phyloP scores from a whole-genome alignment of 2,888 invertebrate genomes.

The Tinea pellionella region DNA sequence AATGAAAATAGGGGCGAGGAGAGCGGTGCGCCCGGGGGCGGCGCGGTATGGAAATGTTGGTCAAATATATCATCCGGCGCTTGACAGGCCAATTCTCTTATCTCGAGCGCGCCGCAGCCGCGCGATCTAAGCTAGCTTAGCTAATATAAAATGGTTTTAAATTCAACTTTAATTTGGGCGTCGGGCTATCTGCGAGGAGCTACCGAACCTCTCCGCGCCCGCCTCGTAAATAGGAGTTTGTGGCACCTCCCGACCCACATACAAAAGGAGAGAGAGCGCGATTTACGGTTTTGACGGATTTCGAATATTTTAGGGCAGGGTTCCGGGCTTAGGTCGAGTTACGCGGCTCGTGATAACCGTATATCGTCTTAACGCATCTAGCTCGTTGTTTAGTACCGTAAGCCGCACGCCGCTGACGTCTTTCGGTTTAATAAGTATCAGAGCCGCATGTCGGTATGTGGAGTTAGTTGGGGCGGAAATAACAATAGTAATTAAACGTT shows the following conservation, averaged over 20 bases:
- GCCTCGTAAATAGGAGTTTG: conserved; percentile 46
- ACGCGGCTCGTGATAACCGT: conserved; percentile 24
- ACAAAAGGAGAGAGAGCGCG: conserved; percentile 53
- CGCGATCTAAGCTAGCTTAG: conserved; percentile 69
- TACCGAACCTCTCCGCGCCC: conserved; percentile 29
- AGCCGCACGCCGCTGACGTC: neutral
- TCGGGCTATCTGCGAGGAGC: conserved; percentile 40
- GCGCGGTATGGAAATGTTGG: conserved; percentile 84
- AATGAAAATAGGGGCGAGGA: conserved; percentile 57
- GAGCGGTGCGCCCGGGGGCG: conserved; percentile 31
- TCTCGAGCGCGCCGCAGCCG: conserved; percentile 73
- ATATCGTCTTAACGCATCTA: conserved; percentile 20
- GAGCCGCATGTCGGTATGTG: neutral
- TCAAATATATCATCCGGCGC: conserved; percentile 90
- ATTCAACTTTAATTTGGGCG: conserved; percentile 64
- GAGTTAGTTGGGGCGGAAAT: conserved; percentile 1
- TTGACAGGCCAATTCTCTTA: conserved; percentile 92
- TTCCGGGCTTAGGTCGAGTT: conserved; percentile 41
- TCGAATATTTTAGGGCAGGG: conserved; percentile 51
- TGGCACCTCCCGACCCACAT: conserved; percentile 33
- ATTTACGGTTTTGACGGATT: conserved; percentile 66
- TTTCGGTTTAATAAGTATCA: neutral
- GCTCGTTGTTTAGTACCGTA: conserved; percentile 33
- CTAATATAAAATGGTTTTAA: conserved; percentile 71
- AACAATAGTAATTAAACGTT: conserved; percentile 32